Evolutionary conservation across 2,888 invertebrate genomes (phyloP), one percentile per base, ranked within the genome.

Genomic region (Cynaeus angustus): DNA sequence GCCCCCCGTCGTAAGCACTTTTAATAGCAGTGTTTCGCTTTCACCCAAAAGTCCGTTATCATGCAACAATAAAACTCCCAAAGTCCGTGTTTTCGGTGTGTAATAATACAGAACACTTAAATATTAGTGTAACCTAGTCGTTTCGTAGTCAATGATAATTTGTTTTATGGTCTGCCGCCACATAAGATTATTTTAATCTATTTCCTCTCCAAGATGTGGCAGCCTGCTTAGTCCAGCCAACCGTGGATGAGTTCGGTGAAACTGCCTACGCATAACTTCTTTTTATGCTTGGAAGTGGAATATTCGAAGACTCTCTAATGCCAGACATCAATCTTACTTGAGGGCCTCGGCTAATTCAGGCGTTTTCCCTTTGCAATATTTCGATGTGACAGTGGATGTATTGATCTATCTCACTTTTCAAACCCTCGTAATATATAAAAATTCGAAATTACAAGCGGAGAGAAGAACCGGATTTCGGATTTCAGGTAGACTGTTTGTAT

Each of bases 111-210:
- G 70, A 72, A 70, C 70, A 55, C 53, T 43, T 65, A 70, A 70
- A 72, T 71, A 72, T 71, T 73, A 71, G 65, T 71, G 61, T 72
- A 72, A 68, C 71, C 72, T 66, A 72, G 75, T 75, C 72, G 73
- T 72, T 74, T 69, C 64, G 72, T 68, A 74, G 73, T 75, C 75
- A 78, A 79, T 76, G 79, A 78, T 80, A 80, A 80, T 80, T 79
- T 78, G 80, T 80, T 80, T 80, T 79, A 80, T 80, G 80, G 77
- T 80, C 79, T 75, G 74, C 79, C 80, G 79, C 77, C 78, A 74
- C 79, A 74, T 75, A 77, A 79, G 79, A 80, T 80, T 80, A 77
- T 79, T 78, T 79, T 78, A 80, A 80, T 80, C 79, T 78, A 77
- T 80, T 80, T 80, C 79, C 79, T 79, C 79, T 72, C 67, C 58